Percentiles rank a stretch among this genome's conserved stretches.
Conservation (phyloP, 2,888 invertebrate genomes). For the Aphodius sticticus region DNA sequence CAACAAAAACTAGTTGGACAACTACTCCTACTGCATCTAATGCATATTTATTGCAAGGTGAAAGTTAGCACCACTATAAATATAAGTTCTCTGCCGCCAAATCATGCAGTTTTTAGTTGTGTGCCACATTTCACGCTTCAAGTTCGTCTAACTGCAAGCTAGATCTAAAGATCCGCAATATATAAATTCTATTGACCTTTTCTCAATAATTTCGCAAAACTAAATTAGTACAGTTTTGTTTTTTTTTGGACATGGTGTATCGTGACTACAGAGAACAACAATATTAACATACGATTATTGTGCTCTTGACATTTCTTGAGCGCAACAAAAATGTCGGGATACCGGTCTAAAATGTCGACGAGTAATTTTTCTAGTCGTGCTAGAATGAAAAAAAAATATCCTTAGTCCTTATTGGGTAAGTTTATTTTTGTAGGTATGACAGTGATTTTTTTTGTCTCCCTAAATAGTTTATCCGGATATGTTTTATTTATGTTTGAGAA, state of each 20-base stretch:
- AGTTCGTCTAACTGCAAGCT: neutral
- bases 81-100: neutral
- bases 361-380: neutral
- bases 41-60: neutral
- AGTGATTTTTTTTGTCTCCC: no score
- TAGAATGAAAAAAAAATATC: neutral
- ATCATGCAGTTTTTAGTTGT: neutral
- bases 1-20: neutral
- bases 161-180: neutral
- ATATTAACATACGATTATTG: constrained; percentile 24
- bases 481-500: neutral
- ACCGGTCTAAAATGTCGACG: neutral
- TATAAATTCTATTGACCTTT: neutral
- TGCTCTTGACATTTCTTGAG: constrained; percentile 21
- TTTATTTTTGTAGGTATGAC: no score
- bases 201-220: neutral
- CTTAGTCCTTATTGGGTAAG: neutral
- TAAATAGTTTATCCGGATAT: neutral
- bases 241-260: neutral
- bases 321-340: neutral
- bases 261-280: neutral
- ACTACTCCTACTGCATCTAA: neutral
- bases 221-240: neutral
- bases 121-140: neutral
- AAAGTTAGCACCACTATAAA: neutral